Base-by-base conservation (phyloP, 2,888 invertebrate genomes). In the Tenthredo distinguenda region DNA sequence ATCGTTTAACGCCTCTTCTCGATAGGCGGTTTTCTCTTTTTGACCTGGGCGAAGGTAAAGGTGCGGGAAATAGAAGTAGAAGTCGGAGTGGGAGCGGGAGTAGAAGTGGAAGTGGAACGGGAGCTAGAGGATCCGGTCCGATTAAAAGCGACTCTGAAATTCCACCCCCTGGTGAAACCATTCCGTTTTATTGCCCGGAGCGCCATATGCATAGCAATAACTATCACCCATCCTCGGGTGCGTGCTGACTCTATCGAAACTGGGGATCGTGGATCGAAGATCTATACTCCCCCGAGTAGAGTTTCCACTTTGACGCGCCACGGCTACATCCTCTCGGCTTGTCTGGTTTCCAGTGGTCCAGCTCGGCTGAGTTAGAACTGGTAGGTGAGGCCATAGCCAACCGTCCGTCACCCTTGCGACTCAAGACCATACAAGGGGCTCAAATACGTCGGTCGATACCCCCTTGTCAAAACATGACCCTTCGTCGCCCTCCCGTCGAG, bases 181-280 rank as follows among this genome's bases (percentile, higher is more conserved):
- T 92, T 92, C 87, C 90, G 90, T 91, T 92, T 92, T 92, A 92
- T 91, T 90, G 92, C 91, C 89, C 88, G 87, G 88, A 87, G 88
- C 89, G 89, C 90, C 91, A 91, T 92, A 91, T 91, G 92, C 91
- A 91, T 91, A 89, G 91, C 91, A 92, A 92, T 92, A 92, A 92
- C 91, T 90, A 90, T 90, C 88, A 87, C 88, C 88, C 89, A 89
- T 88, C 85, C 89, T 87, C 86, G 86, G 84, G 81, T 85, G 87
- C 85, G 47, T 88, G 89, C 88, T 89, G 88, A 89, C 89, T 90
- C 89, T 83, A 87, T 90, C 88, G 87, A 87, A 88, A 84, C 87
- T 72, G 86, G 86, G 84, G 87, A 83, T 83, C 83, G 83, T 31
- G n/a, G 68, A 83, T 83, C 83, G 83, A 71, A 83, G 83, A 83